Base-by-base conservation (phyloP, 2,797 vertebrate genomes). In the Halcyon leucocephala region DNA sequence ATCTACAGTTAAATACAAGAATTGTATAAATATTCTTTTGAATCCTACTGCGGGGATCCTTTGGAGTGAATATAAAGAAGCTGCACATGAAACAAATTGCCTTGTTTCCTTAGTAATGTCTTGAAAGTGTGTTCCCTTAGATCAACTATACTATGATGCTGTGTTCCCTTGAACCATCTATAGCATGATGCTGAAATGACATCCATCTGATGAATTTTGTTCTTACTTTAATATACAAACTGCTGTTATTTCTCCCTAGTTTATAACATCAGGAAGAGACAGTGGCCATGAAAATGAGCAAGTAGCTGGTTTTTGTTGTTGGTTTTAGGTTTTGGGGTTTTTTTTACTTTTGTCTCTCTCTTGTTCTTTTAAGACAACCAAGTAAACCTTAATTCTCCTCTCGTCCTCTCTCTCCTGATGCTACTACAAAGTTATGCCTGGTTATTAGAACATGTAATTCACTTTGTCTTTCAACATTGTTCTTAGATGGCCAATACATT, bases 391-490 rank as follows among this genome's bases (percentile, higher is more conserved):
- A 52, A 71, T 48, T 96, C 26, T 77, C 19, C 10, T 69, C 35
- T 62, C 25, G 61, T 69, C 44, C 21, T 41, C 33, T 49, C 31
- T 54, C 52, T 92, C 37, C 46, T 76, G 14, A 6, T n/a, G 4
- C 13, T 92, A 42, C 39, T 74, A n/a, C 26, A 88, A 80, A 92
- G 19, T 88, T 91, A 95, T 89, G 18, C 7, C 12, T 14, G 93
- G 26, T 91, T 97, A 94, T 86, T 96, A 89, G 54, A 96, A 92
- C 52, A 86, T 71, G 58, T 49, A 89, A 95, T 94, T 97, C 60
- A 84, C 51, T 76, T 64, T 90, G 62, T 90, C 58, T 83, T 94
- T 90, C 70, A 90, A 64, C 52, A 67, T 87, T 93, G 57, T 93
- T 93, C 86, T 93, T 94, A 78, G 91, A 83, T 67, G 37, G 31